Conservation (phyloP, 2,888 invertebrate genomes). For the Xylophagus ater region DNA sequence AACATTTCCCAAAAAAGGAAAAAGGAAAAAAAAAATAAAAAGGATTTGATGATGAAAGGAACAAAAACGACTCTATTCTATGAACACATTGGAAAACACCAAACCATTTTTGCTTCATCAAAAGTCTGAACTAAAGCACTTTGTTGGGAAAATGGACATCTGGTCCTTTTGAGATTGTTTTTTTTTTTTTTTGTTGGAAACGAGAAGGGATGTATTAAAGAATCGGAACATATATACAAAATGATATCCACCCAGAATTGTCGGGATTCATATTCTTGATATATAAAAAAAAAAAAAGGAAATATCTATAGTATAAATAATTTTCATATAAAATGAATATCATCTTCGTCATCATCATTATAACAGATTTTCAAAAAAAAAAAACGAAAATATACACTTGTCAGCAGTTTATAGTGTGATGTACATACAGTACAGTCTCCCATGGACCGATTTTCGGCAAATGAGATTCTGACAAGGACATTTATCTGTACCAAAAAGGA, state of each 20-base stretch:
- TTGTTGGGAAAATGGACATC: background rate
- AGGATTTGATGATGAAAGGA: no score
- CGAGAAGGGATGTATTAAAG: background rate
- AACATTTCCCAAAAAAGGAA: background rate
- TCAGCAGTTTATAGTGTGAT: background rate
- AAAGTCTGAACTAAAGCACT: background rate
- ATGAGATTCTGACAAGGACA: no score
- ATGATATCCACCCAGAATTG: background rate
- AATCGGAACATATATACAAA: background rate
- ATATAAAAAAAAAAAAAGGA: background rate
- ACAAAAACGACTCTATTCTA: no score
- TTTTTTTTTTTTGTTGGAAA: no score
- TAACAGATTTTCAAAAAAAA: background rate
- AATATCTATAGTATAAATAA: background rate
- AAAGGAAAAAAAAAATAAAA: no score
- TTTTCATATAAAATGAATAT: background rate
- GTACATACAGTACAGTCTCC: no score
- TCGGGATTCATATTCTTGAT: background rate
- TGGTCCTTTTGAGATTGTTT: background rate
- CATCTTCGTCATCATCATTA: slow-evolving; percentile 2
- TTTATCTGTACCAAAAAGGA: background rate
- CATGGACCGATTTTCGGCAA: no score
- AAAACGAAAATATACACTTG: background rate
- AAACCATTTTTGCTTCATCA: background rate
- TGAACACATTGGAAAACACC: no score